Evolutionary conservation across 1,140 invertebrate genomes (phyloP), one percentile per base, ranked within the genome.

Genomic region (Heterodera schachtii): DNA sequence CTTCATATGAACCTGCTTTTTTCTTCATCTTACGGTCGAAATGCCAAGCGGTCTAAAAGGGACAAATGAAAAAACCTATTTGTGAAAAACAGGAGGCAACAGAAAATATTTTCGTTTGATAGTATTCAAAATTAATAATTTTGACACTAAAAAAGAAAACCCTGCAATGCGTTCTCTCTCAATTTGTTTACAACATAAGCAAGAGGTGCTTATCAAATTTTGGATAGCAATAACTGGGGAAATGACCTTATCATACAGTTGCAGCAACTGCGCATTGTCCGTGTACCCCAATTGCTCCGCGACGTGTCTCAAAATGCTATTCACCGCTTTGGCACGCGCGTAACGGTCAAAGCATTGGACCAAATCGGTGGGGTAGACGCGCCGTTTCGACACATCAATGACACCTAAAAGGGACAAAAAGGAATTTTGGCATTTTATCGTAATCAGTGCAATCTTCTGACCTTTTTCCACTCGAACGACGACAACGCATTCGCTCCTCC

Each of bases 401-500:
- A 99, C 99, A 88, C 97, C 95, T 96, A 90, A 46, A 88, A 84
- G 66, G 46, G 49, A 52, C 43, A n/a, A 57, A 31, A 21, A 66
- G 44, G 46, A 85, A 3, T n/a, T 47, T 46, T 3, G 73, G 41
- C 52, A 75, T 76, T 5, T 41, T 44, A 41, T 47, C 3, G 19
- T 19, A 16, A 75, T 71, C 8, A 9, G 67, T 69, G 31, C 43
- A 8, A 75, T 75, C n/a, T 11, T 49, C 93, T 99, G 99, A 87
- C 98, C 96, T 93, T 98, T 97, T 90, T 99, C 97, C 9, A 99
- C 98, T 92, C 98, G 93, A 90, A 99, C 99, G 60, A 99, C 98
- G 73, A 99, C 96, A 52, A 99, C 97, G 80, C 97, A 97, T 92
- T 99, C 98, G 81, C 94, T 98, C 92, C 98, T 95, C 52, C 97